Conservation (phyloP, 2,113 vertebrate species). For the Gopherus evgoodei region DNA sequence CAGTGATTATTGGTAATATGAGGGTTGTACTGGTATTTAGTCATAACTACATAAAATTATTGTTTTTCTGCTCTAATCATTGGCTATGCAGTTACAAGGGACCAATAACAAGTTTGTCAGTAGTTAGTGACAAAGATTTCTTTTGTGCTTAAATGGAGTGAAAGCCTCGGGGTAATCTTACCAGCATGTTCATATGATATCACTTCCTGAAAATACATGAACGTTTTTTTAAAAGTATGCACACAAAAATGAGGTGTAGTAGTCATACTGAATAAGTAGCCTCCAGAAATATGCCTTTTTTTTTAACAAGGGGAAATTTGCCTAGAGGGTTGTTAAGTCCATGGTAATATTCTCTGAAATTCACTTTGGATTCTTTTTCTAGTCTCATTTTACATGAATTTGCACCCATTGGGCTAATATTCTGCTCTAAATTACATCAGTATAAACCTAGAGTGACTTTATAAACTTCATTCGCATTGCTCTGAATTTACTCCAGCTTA, state of each 20-base stretch:
- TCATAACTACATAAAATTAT: constrained; percentile 51
- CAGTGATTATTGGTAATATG: constrained; percentile 54
- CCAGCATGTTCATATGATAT: constrained; percentile 58
- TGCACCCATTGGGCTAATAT: not conserved
- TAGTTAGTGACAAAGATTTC: constrained; percentile 71
- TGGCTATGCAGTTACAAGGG: constrained; percentile 36
- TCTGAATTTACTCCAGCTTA: not conserved
- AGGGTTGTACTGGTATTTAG: constrained; percentile 40
- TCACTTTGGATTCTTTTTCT: not conserved
- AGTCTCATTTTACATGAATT: not conserved
- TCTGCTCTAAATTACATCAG: constrained; percentile 2
- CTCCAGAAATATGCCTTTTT: constrained; percentile 19
- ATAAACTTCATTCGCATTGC: not conserved
- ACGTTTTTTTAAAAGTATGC: constrained; percentile 1
- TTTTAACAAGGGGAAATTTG: not conserved
- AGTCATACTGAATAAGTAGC: not conserved
- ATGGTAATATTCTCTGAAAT: not conserved
- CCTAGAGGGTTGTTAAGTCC: not conserved
- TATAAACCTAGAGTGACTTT: constrained; percentile 13
- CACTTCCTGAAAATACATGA: constrained; percentile 70
- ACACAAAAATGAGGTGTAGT: constrained; percentile 50
- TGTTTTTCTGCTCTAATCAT: constrained; percentile 54
- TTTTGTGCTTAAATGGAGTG: constrained; percentile 59
- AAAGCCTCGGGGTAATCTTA: constrained; percentile 73
- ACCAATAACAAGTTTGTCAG: constrained; percentile 50